phyloP scores from a whole-genome alignment of 2,888 invertebrate species.

The Tuta absoluta region DNA sequence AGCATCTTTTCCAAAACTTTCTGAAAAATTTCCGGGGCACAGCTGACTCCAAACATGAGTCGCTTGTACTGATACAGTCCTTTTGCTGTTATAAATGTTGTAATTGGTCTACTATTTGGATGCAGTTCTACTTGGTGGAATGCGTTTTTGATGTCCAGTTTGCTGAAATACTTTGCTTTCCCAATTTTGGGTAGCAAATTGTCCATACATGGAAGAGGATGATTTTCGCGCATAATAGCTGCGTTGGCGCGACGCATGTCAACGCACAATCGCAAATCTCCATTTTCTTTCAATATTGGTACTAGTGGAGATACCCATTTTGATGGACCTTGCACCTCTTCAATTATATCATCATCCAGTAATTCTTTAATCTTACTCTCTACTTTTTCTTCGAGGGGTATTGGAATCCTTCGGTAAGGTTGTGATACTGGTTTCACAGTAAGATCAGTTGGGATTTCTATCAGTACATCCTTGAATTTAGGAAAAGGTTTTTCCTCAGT shows the following conservation, averaged over 20 bases:
- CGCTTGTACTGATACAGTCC: constrained; percentile 55
- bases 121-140: constrained; percentile 54
- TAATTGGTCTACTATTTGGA: constrained; percentile 45
- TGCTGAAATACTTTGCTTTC: constrained; percentile 39
- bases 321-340: constrained; percentile 32
- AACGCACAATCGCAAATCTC: constrained; percentile 24
- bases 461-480: constrained; percentile 29
- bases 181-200: constrained; percentile 30
- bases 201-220: constrained; percentile 33
- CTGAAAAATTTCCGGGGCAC: constrained; percentile 61
- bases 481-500: constrained; percentile 23
- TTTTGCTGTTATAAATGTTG: constrained; percentile 52
- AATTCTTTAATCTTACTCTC: constrained; percentile 33
- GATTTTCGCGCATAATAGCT: constrained; percentile 36
- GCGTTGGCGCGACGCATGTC: constrained; percentile 22
- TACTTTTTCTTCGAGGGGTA: constrained; percentile 33
- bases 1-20: constrained; percentile 52
- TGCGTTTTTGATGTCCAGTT: constrained; percentile 50
- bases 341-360: constrained; percentile 32
- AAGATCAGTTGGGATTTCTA: constrained; percentile 32
- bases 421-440: constrained; percentile 29
- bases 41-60: constrained; percentile 55
- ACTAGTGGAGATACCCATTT: constrained; percentile 35
- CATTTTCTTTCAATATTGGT: no score
- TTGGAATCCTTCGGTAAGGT: constrained; percentile 30